These are phyloP conservation scores for Scrobipalpa atriplicella DNA, from an alignment of 2,888 invertebrate genomes.

Conservation along the genomic window DNA sequence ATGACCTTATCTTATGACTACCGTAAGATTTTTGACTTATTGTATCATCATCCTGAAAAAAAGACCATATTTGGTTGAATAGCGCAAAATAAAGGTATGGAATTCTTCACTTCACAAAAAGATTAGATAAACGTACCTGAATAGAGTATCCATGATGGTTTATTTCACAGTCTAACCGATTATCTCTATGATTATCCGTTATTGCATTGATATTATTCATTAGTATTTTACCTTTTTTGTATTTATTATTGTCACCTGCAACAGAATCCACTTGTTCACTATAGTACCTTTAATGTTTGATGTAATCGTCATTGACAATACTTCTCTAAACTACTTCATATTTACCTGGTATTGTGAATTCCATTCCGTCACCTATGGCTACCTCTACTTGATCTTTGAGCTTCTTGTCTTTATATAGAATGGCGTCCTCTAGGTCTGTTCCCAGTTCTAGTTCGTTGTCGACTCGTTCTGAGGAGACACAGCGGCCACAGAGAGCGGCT, in stretches of 20 bases:
- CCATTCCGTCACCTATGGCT: conserved; percentile 96
- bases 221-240: conserved; percentile 91
- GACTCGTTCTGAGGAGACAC: conserved; percentile 86
- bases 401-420: conserved; percentile 93
- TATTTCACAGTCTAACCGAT: conserved; percentile 88
- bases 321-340: conserved; percentile 26
- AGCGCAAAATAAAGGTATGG: neutral
- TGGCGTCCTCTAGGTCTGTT: conserved; percentile 90
- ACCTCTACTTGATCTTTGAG: conserved; percentile 95
- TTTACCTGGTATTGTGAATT: conserved; percentile 94
- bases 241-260: conserved; percentile 91
- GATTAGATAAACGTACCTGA: conserved; percentile 61
- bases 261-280: conserved; percentile 22
- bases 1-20: conserved; percentile 94
- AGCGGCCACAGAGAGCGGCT: conserved; percentile 84
- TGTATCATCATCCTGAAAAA: conserved; percentile 86
- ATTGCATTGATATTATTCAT: conserved; percentile 94
- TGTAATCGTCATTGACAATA: neutral
- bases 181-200: conserved; percentile 87
- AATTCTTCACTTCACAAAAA: neutral
- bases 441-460: conserved; percentile 86
- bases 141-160: conserved; percentile 88
- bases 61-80: conserved; percentile 9
- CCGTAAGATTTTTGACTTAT: conserved; percentile 96
- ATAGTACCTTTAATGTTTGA: neutral